Evolutionary conservation across 2,113 vertebrate genomes (phyloP).

Genomic region (Scomber colias): DNA sequence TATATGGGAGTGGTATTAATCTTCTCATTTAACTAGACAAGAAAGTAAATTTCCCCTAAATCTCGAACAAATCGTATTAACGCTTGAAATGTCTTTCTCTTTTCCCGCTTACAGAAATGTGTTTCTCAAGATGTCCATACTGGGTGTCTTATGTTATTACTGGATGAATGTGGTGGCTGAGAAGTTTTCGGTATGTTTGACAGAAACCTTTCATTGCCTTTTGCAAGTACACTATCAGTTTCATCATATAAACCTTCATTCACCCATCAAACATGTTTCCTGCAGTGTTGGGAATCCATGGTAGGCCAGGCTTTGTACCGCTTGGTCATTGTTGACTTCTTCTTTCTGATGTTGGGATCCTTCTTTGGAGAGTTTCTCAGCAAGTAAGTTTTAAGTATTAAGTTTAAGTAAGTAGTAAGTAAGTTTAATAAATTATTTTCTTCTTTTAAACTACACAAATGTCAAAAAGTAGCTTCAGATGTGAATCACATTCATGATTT

Average conservation of each 20-base stretch:
- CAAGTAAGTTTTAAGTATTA: constrained; percentile 84
- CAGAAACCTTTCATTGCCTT: neutral
- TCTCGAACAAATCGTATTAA: neutral
- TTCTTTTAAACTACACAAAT: neutral
- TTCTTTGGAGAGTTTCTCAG: constrained; percentile 94
- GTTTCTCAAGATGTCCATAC: constrained; percentile 91
- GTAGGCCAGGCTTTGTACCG: constrained; percentile 95
- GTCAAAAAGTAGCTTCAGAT: neutral
- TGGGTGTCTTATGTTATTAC: constrained; percentile 94
- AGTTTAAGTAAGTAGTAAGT: too few relatives aligned
- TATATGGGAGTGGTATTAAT: too few relatives aligned
- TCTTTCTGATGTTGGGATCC: constrained; percentile 92
- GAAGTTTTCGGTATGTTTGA: constrained; percentile 60
- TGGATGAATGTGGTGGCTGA: constrained; percentile 88
- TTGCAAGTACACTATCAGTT: neutral
- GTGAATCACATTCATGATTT: neutral
- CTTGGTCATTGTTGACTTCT: constrained; percentile 92
- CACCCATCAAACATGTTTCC: constrained; percentile 1
- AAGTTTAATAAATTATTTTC: neutral
- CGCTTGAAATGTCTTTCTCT: constrained; percentile 10
- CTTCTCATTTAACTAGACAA: neutral
- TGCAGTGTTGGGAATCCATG: constrained; percentile 94
- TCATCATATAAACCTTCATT: neutral
- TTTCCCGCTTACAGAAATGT: constrained; percentile 85
- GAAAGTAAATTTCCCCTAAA: neutral